These are phyloP conservation scores for Gisinianus flammeolus DNA, from an alignment of 2,888 invertebrate genomes.

Conservation along the genomic window DNA sequence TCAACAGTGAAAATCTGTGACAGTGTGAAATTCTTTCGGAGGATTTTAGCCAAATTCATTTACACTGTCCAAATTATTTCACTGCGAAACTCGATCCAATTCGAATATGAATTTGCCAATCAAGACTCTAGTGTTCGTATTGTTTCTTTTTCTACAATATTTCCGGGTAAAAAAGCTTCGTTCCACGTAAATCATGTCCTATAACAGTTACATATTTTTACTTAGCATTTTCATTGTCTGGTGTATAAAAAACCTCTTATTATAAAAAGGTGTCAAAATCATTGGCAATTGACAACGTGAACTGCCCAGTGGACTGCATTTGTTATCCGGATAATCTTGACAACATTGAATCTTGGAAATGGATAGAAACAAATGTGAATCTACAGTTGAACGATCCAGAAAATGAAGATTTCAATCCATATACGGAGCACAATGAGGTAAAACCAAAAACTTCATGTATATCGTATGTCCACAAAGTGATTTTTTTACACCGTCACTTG, in stretches of 20 bases:
- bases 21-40: conserved; percentile 2
- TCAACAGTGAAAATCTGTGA: conserved; percentile 9
- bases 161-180: not conserved
- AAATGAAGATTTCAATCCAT: conserved; percentile 53
- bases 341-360: conserved; percentile 56
- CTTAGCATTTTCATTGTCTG: too few species aligned
- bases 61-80: too few species aligned
- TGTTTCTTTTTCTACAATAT: not conserved
- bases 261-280: not conserved
- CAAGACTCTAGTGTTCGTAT: not conserved
- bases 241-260: not conserved
- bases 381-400: conserved; percentile 42
- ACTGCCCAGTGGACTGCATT: conserved; percentile 54
- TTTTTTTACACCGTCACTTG: not conserved
- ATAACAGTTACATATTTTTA: not conserved
- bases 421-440: conserved; percentile 56
- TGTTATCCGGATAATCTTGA: conserved; percentile 54
- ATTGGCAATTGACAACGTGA: not conserved
- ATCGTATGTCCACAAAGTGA: too few species aligned
- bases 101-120: conserved; percentile 19
- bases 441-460: not conserved
- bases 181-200: not conserved
- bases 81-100: not conserved
- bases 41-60: too few species aligned
- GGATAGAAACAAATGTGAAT: conserved; percentile 49